Evolutionary conservation across 2,888 invertebrate species (phyloP), one percentile per base, ranked within the genome.

Genomic region (Deilephila elpenor): DNA sequence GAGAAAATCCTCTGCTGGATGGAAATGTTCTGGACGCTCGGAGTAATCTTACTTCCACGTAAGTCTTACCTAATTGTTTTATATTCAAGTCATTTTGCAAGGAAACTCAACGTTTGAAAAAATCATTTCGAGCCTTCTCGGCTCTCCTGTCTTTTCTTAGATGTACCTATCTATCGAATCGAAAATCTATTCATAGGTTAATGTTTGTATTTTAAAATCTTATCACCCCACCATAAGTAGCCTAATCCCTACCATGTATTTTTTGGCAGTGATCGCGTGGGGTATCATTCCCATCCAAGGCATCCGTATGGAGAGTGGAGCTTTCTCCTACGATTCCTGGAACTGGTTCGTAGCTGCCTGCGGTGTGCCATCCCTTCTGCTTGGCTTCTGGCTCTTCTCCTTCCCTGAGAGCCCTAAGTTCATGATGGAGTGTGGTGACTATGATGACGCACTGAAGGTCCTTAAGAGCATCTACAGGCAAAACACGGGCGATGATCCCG

Each of bases 401-500:
- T 97, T 97, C 90, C 97, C 97, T 0, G 97, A 97, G 90, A 97
- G 97, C 86, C 97, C 97, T 1, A 97, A 97, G 89, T 97, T 97
- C 89, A 95, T 97, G 83, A 95, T 97, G 88, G 97, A 97, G 88
- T 96, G 96, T 83, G 97, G 97, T 0, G 97, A 97, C 87, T 96
- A 97, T 34, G 97, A 97, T 70, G 97, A 96, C 60, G 97, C 97
- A 0, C 93, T 97, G 7, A 94, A 95, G 61, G 96, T 96, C 37
- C 95, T 98, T 61, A 96, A 96, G 82, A 92, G 95, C 80, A 96
- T 97, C 86, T 97, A 97, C 89, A 94, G 95, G 53, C 95, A 95
- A 79, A 97, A 97, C 86, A 97, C 97, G 5, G 97, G 97, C 56
- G 96, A 96, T 74, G 95, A 96, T 78, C 95, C 96, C 25, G 96